Conservation (phyloP, 1,140 invertebrate genomes). For the Atta colombica region DNA sequence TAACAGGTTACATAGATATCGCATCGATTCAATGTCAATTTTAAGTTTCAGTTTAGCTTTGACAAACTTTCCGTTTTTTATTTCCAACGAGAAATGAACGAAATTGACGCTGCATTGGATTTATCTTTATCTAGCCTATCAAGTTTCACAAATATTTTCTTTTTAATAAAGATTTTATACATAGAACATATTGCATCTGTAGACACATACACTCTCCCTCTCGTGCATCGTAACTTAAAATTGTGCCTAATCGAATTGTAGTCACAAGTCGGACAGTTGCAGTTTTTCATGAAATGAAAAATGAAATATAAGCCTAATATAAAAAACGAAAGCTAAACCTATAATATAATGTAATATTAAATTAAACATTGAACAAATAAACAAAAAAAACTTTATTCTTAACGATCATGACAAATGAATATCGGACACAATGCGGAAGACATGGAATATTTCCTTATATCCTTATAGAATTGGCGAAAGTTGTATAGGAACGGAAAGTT, state of each 20-base stretch:
- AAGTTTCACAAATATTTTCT: conserved; percentile 6
- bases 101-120: neutral
- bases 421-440: neutral
- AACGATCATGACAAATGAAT: no score
- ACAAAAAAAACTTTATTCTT: neutral
- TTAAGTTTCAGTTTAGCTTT: neutral
- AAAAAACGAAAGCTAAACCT: neutral
- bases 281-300: neutral
- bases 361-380: neutral
- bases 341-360: neutral
- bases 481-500: neutral
- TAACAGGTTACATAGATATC: neutral
- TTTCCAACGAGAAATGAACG: neutral
- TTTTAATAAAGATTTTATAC: conserved; percentile 1
- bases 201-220: neutral
- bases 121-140: neutral
- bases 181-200: neutral
- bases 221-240: conserved; percentile 1
- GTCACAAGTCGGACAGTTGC: neutral
- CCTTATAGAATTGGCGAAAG: neutral
- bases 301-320: neutral
- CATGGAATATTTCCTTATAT: neutral
- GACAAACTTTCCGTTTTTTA: neutral
- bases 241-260: neutral
- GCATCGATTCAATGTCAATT: conserved; percentile 1